phyloP scores from a whole-genome alignment of 2,888 invertebrate genomes.

The Sussaba pulchella region DNA sequence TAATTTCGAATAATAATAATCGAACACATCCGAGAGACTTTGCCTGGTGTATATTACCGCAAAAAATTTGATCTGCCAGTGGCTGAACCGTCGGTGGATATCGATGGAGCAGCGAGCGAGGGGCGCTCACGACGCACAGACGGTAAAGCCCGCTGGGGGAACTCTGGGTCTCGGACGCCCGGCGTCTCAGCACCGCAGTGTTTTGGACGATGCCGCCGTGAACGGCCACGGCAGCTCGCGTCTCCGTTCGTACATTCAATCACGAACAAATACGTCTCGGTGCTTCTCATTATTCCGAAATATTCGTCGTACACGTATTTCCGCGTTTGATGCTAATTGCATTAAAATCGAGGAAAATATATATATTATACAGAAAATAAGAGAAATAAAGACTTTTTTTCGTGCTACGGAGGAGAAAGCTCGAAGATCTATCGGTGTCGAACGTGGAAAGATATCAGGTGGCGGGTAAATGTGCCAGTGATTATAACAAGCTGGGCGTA shows the following conservation, averaged over 20 bases:
- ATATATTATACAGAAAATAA: too few species aligned
- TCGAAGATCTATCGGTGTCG: slow-evolving; percentile 26
- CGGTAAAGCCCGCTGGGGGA: slow-evolving; percentile 68
- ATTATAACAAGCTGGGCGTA: slow-evolving; percentile 69
- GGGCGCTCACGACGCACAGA: slow-evolving; percentile 48
- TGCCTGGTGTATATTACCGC: too few species aligned
- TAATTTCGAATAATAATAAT: too few species aligned
- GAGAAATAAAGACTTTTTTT: too few species aligned
- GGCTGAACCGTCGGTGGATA: slow-evolving; percentile 7
- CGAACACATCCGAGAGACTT: too few species aligned
- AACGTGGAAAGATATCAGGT: slow-evolving; percentile 33
- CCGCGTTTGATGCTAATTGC: neutral
- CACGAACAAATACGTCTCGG: too few species aligned
- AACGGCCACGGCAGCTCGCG: slow-evolving; percentile 69
- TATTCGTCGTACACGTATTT: slow-evolving; percentile 4
- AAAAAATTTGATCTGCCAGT: neutral
- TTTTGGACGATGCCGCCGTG: slow-evolving; percentile 81
- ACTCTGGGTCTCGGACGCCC: slow-evolving; percentile 68
- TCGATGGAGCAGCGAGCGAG: slow-evolving; percentile 40
- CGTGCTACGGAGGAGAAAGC: slow-evolving; percentile 13
- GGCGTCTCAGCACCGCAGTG: slow-evolving; percentile 74
- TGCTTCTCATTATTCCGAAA: too few species aligned
- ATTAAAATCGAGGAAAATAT: slow-evolving; percentile 11
- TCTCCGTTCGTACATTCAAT: slow-evolving; percentile 8
- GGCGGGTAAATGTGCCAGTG: slow-evolving; percentile 72